These are phyloP conservation scores for Siderastrea siderea DNA, from an alignment of 92 coral and sea anemone genomes.

Conservation along the genomic window DNA sequence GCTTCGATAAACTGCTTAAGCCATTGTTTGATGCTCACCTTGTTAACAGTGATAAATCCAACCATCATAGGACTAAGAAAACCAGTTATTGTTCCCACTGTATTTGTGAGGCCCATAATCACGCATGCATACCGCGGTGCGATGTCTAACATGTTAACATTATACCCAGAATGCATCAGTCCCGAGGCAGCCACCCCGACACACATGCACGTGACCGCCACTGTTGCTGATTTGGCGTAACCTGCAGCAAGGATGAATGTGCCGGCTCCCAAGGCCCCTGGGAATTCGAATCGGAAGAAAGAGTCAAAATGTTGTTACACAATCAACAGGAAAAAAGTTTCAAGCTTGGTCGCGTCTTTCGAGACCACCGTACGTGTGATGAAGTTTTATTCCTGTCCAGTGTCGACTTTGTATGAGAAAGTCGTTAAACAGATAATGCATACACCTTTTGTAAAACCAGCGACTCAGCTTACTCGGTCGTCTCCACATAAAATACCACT, in stretches of 20 bases:
- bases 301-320: background rate
- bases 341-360: too few relatives aligned
- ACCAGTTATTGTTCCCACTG: constrained; percentile 88
- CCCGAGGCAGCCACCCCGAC: constrained; percentile 92
- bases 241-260: constrained; percentile 84
- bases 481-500: too few relatives aligned
- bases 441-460: too few relatives aligned
- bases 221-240: constrained; percentile 72
- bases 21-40: constrained; percentile 48
- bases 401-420: too few relatives aligned
- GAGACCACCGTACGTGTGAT: too few relatives aligned
- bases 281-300: background rate
- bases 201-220: constrained; percentile 86
- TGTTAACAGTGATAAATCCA: constrained; percentile 80
- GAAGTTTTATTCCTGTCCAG: too few relatives aligned
- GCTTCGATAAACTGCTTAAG: too few relatives aligned
- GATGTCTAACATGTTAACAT: constrained; percentile 91
- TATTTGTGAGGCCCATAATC: constrained; percentile 91
- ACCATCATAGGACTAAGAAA: constrained; percentile 93
- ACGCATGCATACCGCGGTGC: constrained; percentile 94
- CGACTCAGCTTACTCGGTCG: too few relatives aligned
- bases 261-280: constrained; percentile 89
- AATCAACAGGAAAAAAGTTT: too few relatives aligned
- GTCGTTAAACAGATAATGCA: too few relatives aligned
- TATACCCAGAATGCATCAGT: constrained; percentile 87